phyloP scores from a whole-genome alignment of 2,113 vertebrate species.

The Chitala chitala region DNA sequence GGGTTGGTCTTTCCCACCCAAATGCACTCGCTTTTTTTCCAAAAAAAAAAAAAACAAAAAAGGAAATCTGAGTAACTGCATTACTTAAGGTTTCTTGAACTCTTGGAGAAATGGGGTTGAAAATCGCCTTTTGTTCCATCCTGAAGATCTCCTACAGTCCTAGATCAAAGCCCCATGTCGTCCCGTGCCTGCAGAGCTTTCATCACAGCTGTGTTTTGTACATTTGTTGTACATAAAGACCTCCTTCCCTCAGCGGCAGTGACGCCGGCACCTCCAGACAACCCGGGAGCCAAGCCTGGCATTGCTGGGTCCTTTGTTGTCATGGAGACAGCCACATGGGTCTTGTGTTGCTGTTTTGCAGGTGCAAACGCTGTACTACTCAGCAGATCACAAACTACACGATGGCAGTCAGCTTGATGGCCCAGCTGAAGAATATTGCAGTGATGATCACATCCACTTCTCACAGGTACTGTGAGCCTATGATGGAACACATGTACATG shows the following conservation, averaged over 20 bases:
- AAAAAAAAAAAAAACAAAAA: neutral
- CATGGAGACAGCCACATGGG: slow-evolving; percentile 92
- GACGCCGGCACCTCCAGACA: neutral
- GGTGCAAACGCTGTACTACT: slow-evolving; percentile 99
- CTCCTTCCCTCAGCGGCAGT: slow-evolving; percentile 11
- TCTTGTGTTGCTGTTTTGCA: slow-evolving; percentile 92
- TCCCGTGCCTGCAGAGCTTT: neutral
- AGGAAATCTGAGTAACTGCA: neutral
- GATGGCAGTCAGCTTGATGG: slow-evolving; percentile 96
- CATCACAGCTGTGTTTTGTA: neutral
- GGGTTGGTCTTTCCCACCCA: no score
- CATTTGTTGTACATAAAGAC: slow-evolving; percentile 7
- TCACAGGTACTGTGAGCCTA: slow-evolving; percentile 87
- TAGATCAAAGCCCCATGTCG: neutral
- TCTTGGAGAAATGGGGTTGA: neutral
- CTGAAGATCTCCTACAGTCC: neutral
- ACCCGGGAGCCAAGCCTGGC: slow-evolving; percentile 16
- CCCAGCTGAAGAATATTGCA: slow-evolving; percentile 95
- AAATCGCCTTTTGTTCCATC: neutral
- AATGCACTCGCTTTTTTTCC: neutral
- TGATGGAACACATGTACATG: neutral
- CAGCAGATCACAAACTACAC: slow-evolving; percentile 99
- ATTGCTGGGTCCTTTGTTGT: slow-evolving; percentile 61
- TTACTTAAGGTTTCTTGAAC: neutral
- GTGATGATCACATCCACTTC: slow-evolving; percentile 99